Percentiles rank a stretch among this genome's conserved stretches.
Conservation (phyloP, 2,113 vertebrate species). For the Cervus canadensis region DNA sequence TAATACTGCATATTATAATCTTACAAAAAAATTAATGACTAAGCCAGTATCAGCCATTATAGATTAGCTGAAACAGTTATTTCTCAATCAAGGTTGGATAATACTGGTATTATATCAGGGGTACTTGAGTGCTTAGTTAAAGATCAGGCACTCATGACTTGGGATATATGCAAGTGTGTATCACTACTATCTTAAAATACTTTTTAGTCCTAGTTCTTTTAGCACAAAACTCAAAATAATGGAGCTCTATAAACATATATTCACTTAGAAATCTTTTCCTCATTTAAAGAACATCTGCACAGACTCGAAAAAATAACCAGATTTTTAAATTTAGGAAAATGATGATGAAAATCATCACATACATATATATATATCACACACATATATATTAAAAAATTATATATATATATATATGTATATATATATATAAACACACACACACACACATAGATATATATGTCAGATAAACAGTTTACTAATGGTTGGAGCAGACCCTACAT, state of each 20-base stretch:
- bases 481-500: not conserved
- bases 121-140: not conserved
- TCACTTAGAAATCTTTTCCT: not conserved
- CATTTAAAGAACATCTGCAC: not conserved
- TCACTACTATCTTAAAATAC: not conserved
- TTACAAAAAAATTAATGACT: not conserved
- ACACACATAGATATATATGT: not conserved
- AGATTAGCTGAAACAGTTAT: not conserved
- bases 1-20: not conserved
- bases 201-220: not conserved
- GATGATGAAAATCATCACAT: not conserved
- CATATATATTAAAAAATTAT: too few species aligned
- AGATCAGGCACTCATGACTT: not conserved
- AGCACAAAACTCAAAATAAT: not conserved
- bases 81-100: not conserved
- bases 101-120: not conserved
- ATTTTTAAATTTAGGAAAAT: constrained; percentile 23
- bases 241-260: not conserved
- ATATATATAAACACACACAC: too few species aligned
- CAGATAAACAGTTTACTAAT: not conserved
- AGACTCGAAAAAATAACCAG: not conserved
- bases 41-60: not conserved
- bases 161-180: not conserved
- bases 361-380: not conserved
- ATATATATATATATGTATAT: too few species aligned